phyloP scores from a whole-genome alignment of 2,113 vertebrate species.

The Ictalurus furcatus region DNA sequence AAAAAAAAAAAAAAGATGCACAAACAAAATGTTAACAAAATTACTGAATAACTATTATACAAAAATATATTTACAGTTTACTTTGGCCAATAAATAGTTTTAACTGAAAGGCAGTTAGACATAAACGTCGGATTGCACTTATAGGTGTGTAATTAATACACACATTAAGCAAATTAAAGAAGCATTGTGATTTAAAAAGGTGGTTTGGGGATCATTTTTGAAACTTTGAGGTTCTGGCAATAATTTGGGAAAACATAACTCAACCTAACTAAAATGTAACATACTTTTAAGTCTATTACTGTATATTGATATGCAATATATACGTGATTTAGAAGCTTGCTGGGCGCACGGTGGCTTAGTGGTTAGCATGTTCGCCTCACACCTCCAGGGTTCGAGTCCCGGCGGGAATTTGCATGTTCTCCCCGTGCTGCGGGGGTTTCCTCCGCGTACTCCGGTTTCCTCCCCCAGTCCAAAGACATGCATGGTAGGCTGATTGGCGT shows the following conservation, averaged over 20 bases:
- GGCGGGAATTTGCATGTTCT: too few species aligned
- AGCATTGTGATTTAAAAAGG: neutral
- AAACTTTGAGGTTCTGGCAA: neutral
- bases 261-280: neutral
- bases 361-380: too few species aligned
- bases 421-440: too few species aligned
- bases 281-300: neutral
- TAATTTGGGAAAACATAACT: neutral
- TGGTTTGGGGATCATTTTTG: neutral
- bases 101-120: conserved; percentile 14
- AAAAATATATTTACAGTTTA: conserved; percentile 41
- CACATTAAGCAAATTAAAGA: neutral
- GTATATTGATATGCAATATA: neutral
- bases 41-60: conserved; percentile 24
- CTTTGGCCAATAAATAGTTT: conserved; percentile 33
- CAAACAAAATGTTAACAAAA: neutral
- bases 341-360: neutral
- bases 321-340: neutral
- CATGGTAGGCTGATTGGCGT: too few species aligned
- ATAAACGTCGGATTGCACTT: conserved; percentile 31
- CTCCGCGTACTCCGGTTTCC: too few species aligned
- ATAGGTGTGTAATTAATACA: neutral
- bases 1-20: conserved; percentile 10
- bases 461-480: too few species aligned
- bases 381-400: too few species aligned